Conservation (phyloP, 1,140 invertebrate genomes). For the Akabosia matsudoensis region DNA sequence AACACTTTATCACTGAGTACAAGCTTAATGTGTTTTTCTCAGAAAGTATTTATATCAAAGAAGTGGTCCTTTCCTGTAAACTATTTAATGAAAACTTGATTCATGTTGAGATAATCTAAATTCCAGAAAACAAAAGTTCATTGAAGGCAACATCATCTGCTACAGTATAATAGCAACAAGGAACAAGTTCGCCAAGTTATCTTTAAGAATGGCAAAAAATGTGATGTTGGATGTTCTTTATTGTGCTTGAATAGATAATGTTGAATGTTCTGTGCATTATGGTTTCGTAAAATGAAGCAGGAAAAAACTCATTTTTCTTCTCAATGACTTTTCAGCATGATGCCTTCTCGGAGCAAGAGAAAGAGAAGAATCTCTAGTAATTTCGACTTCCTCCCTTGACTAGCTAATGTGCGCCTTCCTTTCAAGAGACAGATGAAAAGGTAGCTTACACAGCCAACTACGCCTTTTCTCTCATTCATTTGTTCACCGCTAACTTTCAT, state of each 20-base stretch:
- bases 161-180: no score
- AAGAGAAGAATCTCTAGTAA: conserved; percentile 13
- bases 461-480: conserved; percentile 7
- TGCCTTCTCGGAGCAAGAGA: not conserved
- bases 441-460: conserved; percentile 16
- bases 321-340: conserved; percentile 10
- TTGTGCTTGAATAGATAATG: no score
- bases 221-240: no score
- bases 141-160: no score
- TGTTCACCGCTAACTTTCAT: not conserved
- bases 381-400: conserved; percentile 11
- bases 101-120: no score
- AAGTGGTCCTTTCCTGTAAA: no score
- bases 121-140: no score
- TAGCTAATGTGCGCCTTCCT: not conserved
- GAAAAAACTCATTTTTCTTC: conserved; percentile 21
- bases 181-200: not conserved
- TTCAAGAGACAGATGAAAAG: not conserved
- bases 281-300: not conserved
- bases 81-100: no score
- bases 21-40: no score
- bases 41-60: no score
- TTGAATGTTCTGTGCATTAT: not conserved
- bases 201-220: no score
- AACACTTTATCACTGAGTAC: no score